A percentile compares a stretch with the other conserved stretches of the same genome.
These are phyloP conservation scores for Tyto alba DNA, from an alignment of 2,113 vertebrate genomes.

Conservation along the genomic window DNA sequence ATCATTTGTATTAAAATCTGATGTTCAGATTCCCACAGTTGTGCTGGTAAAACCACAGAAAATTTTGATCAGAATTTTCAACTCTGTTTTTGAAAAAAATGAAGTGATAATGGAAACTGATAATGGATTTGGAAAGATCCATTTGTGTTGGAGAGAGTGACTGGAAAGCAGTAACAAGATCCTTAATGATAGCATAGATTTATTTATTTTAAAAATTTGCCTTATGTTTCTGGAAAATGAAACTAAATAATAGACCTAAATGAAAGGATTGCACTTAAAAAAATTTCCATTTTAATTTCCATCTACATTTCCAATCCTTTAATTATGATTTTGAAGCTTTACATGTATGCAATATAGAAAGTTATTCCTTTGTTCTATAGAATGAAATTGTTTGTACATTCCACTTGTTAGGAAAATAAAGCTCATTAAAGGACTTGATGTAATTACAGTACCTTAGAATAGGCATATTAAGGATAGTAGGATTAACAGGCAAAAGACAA, in stretches of 20 bases:
- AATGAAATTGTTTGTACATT: constrained; percentile 27
- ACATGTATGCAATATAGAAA: constrained; percentile 24
- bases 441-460: constrained; percentile 41
- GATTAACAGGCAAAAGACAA: constrained; percentile 51
- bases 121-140: constrained; percentile 38
- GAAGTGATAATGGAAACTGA: background rate
- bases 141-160: background rate
- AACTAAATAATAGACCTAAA: constrained; percentile 46
- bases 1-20: background rate
- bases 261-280: constrained; percentile 39
- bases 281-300: constrained; percentile 58
- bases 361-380: constrained; percentile 49
- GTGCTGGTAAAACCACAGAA: background rate
- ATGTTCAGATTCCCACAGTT: background rate
- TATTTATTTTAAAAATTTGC: constrained; percentile 19
- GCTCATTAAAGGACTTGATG: constrained; percentile 6
- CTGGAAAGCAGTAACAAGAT: constrained; percentile 8
- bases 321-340: constrained; percentile 57
- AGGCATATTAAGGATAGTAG: constrained; percentile 12
- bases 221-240: constrained; percentile 44
- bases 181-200: constrained; percentile 17
- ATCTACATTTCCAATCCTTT: constrained; percentile 38
- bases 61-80: background rate
- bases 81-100: background rate
- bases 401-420: constrained; percentile 43